phyloP scores from a whole-genome alignment of 2,888 invertebrate species.

The Perithous albicinctus region DNA sequence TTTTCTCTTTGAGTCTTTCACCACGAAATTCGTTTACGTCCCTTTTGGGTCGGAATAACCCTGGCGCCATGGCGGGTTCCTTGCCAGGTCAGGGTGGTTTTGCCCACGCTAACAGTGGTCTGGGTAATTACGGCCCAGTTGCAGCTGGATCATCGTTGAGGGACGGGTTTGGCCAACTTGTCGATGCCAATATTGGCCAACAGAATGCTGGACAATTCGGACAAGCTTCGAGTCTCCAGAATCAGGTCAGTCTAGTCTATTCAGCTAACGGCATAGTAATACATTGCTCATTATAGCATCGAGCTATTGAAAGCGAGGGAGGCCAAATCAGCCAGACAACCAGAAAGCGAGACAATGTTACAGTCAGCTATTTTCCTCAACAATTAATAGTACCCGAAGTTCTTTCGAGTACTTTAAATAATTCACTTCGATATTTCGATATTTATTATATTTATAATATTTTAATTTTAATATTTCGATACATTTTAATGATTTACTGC shows the following conservation, averaged over 20 bases:
- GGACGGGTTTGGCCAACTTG: constrained; percentile 55
- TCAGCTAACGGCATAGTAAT: background rate
- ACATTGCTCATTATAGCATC: background rate
- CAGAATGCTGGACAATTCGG: constrained; percentile 45
- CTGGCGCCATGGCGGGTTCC: background rate
- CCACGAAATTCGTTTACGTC: background rate
- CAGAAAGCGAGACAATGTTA: background rate
- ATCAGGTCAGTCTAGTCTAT: constrained; percentile 27
- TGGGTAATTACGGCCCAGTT: constrained; percentile 27
- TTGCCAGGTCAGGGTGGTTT: background rate
- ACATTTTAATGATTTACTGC: background rate
- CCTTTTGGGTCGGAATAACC: background rate
- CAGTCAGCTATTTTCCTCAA: background rate
- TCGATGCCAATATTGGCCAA: constrained; percentile 49
- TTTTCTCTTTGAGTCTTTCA: background rate
- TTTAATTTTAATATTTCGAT: background rate
- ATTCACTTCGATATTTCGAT: background rate
- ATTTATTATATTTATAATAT: background rate
- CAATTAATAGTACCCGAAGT: too few species aligned
- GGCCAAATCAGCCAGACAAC: constrained; percentile 6
- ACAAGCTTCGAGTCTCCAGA: constrained; percentile 33
- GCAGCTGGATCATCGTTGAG: constrained; percentile 37
- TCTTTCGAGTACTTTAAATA: too few species aligned
- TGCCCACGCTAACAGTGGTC: background rate
- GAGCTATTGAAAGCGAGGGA: background rate